These are phyloP conservation scores for Melanotaenia maccullochi DNA, from an alignment of 2,797 vertebrate genomes.

Conservation along the genomic window DNA sequence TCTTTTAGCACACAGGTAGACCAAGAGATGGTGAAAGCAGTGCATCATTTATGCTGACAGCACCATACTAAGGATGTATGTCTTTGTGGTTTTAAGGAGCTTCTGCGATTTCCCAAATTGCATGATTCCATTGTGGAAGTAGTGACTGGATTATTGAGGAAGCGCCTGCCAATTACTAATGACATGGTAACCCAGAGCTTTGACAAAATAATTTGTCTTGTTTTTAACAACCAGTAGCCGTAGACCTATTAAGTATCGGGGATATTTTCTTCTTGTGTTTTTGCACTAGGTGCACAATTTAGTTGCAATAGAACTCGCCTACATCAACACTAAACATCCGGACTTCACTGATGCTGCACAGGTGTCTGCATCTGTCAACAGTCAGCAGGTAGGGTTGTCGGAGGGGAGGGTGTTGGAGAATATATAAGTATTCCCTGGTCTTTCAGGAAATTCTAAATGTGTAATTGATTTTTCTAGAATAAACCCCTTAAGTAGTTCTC, in stretches of 20 bases:
- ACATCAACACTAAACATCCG: conserved; percentile 90
- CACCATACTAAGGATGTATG: not conserved
- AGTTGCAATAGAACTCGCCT: conserved; percentile 87
- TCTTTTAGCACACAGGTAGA: conserved; percentile 85
- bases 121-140: conserved; percentile 89
- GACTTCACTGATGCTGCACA: conserved; percentile 87
- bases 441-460: conserved; percentile 16
- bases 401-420: no score
- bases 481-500: conserved; percentile 12
- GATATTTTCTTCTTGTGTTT: not conserved
- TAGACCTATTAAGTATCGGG: conserved; percentile 2
- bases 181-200: conserved; percentile 82
- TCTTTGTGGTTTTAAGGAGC: conserved; percentile 78
- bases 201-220: conserved; percentile 20
- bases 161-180: conserved; percentile 87
- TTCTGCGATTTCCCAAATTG: conserved; percentile 87
- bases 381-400: conserved; percentile 79
- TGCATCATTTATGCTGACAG: conserved; percentile 4
- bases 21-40: conserved; percentile 2
- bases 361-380: conserved; percentile 87
- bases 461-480: conserved; percentile 27
- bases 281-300: conserved; percentile 84
- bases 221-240: conserved; percentile 13
- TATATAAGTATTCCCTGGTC: not conserved
- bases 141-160: conserved; percentile 85